Evolutionary conservation across 2,113 vertebrate species (phyloP).

Genomic region (Meriones unguiculatus): DNA sequence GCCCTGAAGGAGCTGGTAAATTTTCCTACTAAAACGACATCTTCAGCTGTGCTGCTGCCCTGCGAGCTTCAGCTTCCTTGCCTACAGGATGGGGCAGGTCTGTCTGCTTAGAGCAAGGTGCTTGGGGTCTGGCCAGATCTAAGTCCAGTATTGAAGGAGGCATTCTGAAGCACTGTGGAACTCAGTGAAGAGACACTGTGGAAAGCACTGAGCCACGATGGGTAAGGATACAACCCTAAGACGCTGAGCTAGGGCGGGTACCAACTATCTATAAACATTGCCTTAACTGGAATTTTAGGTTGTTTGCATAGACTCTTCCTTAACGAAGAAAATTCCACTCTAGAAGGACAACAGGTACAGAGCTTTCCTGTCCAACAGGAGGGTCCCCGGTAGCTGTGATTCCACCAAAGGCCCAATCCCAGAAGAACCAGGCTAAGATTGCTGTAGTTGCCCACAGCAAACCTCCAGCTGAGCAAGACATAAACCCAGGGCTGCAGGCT

Average conservation of each 20-base stretch:
- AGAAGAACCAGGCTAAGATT: background rate
- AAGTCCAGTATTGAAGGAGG: background rate
- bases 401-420: background rate
- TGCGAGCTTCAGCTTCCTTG: background rate
- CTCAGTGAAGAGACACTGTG: background rate
- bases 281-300: background rate
- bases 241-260: background rate
- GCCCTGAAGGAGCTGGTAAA: background rate
- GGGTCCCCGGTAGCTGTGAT: background rate
- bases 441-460: no score
- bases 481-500: background rate
- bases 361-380: background rate
- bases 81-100: background rate
- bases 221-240: background rate
- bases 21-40: background rate
- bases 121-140: background rate
- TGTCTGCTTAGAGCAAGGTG: background rate
- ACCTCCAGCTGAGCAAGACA: rapidly evolving
- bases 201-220: background rate
- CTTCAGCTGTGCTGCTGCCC: rapidly evolving
- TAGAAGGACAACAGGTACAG: background rate
- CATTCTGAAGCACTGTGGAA: background rate
- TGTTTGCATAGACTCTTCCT: background rate
- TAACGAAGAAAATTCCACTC: background rate
- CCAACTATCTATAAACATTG: background rate